These are phyloP conservation scores for Tetanocera ferruginea DNA, from an alignment of 2,888 invertebrate species.

Conservation along the genomic window DNA sequence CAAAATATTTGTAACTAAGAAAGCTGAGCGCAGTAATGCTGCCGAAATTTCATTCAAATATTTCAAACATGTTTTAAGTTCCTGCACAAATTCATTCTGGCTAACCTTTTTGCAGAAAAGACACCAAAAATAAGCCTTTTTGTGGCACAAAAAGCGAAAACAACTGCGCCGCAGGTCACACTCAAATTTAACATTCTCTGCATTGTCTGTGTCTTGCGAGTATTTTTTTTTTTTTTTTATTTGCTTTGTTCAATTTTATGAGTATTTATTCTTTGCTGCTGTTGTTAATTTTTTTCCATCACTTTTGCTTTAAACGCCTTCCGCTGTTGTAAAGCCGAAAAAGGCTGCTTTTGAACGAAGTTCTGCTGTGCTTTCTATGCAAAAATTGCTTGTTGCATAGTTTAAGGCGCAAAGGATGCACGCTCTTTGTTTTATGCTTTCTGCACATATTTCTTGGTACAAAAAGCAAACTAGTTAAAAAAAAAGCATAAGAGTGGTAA, in stretches of 20 bases:
- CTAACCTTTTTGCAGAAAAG: neutral
- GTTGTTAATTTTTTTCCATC: neutral
- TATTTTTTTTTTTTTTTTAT: neutral
- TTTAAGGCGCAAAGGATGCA: slow-evolving; percentile 28
- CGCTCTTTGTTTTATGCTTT: slow-evolving; percentile 10
- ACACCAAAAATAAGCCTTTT: slow-evolving; percentile 10
- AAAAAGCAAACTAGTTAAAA: neutral
- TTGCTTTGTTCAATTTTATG: neutral
- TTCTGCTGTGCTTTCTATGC: neutral
- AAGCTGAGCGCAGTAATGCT: neutral
- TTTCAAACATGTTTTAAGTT: neutral
- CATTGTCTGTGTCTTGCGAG: neutral
- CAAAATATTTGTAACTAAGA: neutral
- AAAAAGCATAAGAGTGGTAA: neutral
- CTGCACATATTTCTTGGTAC: neutral
- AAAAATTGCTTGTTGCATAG: slow-evolving; percentile 34
- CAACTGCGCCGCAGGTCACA: slow-evolving; percentile 28
- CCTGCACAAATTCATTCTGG: neutral
- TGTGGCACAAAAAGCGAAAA: neutral
- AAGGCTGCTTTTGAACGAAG: neutral
- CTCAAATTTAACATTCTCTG: slow-evolving; percentile 28
- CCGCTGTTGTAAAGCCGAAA: neutral
- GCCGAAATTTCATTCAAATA: neutral
- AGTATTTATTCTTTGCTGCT: neutral
- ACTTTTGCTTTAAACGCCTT: neutral